Evolutionary conservation across 1,140 invertebrate genomes (phyloP), one percentile per base, ranked within the genome.

Genomic region (Formica selysi): DNA sequence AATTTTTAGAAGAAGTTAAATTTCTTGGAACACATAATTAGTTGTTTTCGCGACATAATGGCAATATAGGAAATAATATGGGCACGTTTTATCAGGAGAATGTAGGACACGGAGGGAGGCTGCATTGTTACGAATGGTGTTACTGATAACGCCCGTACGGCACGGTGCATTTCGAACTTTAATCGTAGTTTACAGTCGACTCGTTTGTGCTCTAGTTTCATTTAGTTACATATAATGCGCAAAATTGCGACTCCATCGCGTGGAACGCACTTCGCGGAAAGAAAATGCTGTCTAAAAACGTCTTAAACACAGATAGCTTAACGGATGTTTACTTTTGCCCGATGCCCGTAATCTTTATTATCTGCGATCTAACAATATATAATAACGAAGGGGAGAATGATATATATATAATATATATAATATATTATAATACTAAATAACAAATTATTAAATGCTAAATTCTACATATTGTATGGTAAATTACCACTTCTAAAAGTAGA

Each of bases 151-250:
- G 19, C 36, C 22, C 29, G 61, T 80, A 70, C n/a, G 36, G 48
- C n/a, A 62, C 38, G 41, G 41, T 73, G 51, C 44, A 51, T 76
- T 89, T 80, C 32, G 54, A 91, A 91, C 64, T 91, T 91, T 91
- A 86, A 85, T 91, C 89, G 61, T 79, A 85, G 74, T 87, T 87
- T 76, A 81, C 61, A 83, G 71, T 41, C 44, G 65, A 51, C 61
- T 85, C 86, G 85, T 68, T 70, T 51, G 36, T 57, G 68, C 19
- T 76, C 76, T 3, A 87, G 61, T 87, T 76, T 87, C 79, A 68
- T 68, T 87, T 76, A 61, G 57, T 79, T 79, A 62, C 73, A 51
- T 44, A 61, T 26, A 44, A 86, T 74, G 48, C 22, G 16, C 85
- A 74, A 83, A 83, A 83, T 54, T 73, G 79, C 67, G 73, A 73